phyloP scores from a whole-genome alignment of 2,113 vertebrate genomes.

The Probosciger aterrimus region DNA sequence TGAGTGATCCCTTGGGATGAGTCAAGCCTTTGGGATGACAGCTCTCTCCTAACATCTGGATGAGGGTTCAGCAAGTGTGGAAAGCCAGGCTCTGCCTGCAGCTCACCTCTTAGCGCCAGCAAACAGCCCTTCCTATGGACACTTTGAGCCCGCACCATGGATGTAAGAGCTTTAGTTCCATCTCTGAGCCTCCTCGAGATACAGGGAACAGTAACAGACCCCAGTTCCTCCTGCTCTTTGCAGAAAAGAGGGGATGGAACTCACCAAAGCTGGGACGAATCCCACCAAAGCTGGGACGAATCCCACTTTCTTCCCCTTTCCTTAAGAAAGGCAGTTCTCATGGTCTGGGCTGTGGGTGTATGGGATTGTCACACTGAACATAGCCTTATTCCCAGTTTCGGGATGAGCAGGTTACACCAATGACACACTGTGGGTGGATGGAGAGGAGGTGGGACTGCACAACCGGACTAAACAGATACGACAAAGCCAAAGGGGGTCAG shows the following conservation, averaged over 20 bases:
- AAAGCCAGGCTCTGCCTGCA: background rate
- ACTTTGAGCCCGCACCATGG: rapidly evolving
- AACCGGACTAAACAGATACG: rapidly evolving
- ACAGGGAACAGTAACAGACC: background rate
- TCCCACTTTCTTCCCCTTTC: background rate
- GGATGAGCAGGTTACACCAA: background rate
- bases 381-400: background rate
- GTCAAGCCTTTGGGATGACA: background rate
- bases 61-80: background rate
- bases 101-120: rapidly evolving
- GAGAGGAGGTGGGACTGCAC: background rate
- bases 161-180: background rate
- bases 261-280: background rate
- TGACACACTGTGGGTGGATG: background rate
- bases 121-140: background rate
- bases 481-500: background rate
- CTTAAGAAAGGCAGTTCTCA: background rate
- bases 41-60: background rate
- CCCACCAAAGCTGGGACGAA: background rate
- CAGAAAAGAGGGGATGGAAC: background rate
- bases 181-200: rapidly evolving
- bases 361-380: background rate
- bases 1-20: rapidly evolving
- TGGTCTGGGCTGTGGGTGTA: background rate
- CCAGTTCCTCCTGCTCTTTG: background rate